Conservation (phyloP, 2,113 vertebrate species). For the Stegastes partitus region DNA sequence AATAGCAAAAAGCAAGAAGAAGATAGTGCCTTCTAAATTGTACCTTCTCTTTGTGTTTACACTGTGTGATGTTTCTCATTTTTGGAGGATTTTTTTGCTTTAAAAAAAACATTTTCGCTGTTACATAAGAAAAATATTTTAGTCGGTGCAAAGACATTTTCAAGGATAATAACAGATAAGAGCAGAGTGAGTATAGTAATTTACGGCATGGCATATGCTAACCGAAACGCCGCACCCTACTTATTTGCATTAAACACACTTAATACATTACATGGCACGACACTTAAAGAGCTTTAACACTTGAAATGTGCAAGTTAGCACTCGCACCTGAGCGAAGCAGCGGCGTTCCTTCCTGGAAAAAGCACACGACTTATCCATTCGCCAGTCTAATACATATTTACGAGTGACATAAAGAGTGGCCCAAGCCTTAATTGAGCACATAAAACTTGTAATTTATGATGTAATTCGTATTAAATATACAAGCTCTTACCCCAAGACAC, state of each 20-base stretch:
- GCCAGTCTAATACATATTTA: neutral
- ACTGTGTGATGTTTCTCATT: no score
- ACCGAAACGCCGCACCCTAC: neutral
- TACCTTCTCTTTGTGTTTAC: no score
- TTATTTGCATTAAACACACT: neutral
- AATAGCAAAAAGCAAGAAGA: no score
- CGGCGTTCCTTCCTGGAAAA: slow-evolving; percentile 12
- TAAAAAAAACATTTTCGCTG: no score
- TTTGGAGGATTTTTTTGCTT: no score
- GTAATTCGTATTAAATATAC: slow-evolving; percentile 29
- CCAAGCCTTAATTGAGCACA: neutral
- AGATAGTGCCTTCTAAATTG: no score
- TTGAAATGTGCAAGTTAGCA: slow-evolving; percentile 17
- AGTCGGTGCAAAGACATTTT: no score
- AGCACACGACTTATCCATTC: slow-evolving; percentile 1
- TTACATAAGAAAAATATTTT: no score
- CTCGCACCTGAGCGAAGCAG: neutral
- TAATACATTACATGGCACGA: neutral
- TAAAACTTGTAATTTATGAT: slow-evolving; percentile 25
- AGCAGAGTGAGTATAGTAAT: no score
- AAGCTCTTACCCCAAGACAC: slow-evolving; percentile 9
- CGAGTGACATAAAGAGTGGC: neutral
- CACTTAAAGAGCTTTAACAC: neutral
- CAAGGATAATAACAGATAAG: no score
- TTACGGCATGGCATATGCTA: neutral